phyloP scores from a whole-genome alignment of 2,113 vertebrate species.

The Mesitornis unicolor region DNA sequence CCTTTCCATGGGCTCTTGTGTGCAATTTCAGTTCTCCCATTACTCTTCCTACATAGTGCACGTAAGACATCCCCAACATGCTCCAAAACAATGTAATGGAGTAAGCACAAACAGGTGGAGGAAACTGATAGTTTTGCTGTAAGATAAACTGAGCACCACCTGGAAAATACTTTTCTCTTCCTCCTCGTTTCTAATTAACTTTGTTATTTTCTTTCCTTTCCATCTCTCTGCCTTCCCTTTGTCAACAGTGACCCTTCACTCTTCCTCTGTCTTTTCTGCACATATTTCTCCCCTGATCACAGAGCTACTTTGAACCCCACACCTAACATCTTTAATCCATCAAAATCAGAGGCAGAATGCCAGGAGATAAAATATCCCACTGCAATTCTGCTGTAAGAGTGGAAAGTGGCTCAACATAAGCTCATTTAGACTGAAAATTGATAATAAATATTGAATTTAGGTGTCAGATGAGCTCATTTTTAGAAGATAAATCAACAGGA shows the following conservation, averaged over 20 bases:
- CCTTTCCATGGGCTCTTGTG: fast-evolving
- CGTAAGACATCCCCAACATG: neutral
- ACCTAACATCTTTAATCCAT: neutral
- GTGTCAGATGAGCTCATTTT: neutral
- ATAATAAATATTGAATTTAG: neutral
- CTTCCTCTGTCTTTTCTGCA: neutral
- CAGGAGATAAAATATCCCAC: neutral
- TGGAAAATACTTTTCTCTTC: neutral
- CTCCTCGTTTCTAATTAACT: constrained; percentile 11
- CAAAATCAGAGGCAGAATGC: neutral
- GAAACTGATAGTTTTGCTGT: constrained; percentile 7
- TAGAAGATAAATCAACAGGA: neutral
- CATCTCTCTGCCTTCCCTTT: neutral
- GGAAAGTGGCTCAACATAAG: neutral
- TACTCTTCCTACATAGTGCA: neutral
- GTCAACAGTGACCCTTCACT: neutral
- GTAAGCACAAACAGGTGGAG: neutral
- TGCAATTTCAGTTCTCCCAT: neutral
- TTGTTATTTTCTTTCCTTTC: constrained; percentile 8
- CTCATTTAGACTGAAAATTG: neutral
- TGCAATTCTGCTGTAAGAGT: neutral
- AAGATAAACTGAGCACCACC: constrained; percentile 33
- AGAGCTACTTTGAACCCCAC: neutral
- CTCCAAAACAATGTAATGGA: neutral
- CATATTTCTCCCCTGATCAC: neutral